Evolutionary conservation across 2,888 invertebrate species (phyloP).

Genomic region (Leptinotarsa juncta): DNA sequence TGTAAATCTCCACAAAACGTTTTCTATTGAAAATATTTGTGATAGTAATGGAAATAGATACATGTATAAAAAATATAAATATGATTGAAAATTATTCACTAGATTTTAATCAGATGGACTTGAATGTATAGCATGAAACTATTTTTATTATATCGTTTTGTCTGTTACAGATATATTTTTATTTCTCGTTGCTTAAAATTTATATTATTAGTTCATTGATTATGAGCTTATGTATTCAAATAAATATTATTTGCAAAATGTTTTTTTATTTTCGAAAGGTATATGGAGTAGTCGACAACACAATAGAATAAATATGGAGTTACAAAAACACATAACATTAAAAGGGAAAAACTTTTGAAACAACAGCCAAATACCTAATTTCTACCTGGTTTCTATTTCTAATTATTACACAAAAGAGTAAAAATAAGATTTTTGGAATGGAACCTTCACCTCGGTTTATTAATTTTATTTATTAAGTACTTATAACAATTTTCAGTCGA

Average conservation of each 20-base stretch:
- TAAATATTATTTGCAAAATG: not conserved
- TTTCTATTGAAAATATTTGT: not conserved
- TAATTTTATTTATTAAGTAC: too few species aligned
- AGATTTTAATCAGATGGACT: not conserved
- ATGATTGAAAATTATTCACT: not conserved
- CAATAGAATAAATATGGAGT: too few species aligned
- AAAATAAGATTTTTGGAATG: too few species aligned
- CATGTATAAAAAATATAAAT: not conserved
- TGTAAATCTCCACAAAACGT: not conserved
- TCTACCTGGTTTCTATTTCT: too few species aligned
- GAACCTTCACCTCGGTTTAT: too few species aligned
- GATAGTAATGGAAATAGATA: not conserved
- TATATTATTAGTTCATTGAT: constrained; percentile 3
- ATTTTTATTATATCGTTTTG: constrained; percentile 5
- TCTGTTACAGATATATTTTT: not conserved
- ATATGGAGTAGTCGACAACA: not conserved
- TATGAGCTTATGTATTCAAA: constrained; percentile 1
- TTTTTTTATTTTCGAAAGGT: constrained; percentile 1
- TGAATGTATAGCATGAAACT: not conserved
- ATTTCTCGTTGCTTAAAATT: constrained; percentile 9
- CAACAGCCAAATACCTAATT: too few species aligned
- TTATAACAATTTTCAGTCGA: too few species aligned
- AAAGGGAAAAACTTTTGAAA: too few species aligned
- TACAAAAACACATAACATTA: too few species aligned
- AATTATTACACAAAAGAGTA: too few species aligned